phyloP scores from a whole-genome alignment of 2,113 vertebrate genomes.

The Saccopteryx bilineata region DNA sequence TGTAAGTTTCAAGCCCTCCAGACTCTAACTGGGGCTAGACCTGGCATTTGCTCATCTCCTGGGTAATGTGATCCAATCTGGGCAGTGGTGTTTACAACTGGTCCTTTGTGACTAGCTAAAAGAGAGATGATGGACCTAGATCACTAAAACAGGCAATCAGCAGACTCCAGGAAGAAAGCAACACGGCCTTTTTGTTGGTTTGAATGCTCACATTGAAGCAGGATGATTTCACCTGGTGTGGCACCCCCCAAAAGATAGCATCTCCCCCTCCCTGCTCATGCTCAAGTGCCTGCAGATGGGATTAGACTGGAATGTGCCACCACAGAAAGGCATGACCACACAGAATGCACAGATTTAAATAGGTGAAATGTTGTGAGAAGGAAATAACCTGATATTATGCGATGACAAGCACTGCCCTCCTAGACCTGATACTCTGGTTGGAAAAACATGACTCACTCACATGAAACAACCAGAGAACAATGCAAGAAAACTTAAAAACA shows the following conservation, averaged over 20 bases:
- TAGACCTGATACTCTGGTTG: neutral
- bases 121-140: slow-evolving; percentile 55
- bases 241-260: neutral
- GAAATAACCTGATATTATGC: neutral
- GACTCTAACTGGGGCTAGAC: neutral
- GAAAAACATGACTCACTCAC: neutral
- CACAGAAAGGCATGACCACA: slow-evolving; percentile 17
- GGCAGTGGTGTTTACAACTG: slow-evolving; percentile 66
- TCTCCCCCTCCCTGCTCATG: neutral
- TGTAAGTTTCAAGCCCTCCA: slow-evolving; percentile 36
- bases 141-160: slow-evolving; percentile 62
- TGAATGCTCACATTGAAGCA: slow-evolving; percentile 63
- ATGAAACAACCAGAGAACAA: slow-evolving; percentile 15
- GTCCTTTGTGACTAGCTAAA: slow-evolving; percentile 64
- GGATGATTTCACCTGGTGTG: slow-evolving; percentile 2
- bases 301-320: slow-evolving; percentile 14
- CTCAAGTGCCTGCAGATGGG: neutral
- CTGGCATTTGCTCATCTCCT: slow-evolving; percentile 60
- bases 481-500: neutral
- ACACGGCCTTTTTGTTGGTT: slow-evolving; percentile 35
- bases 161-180: slow-evolving; percentile 59
- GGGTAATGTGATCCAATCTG: slow-evolving; percentile 63
- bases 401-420: neutral
- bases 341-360: slow-evolving; percentile 44
- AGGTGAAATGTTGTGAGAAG: slow-evolving; percentile 26